Conservation (phyloP, 2,888 invertebrate species). For the Nemapogon koenigi region DNA sequence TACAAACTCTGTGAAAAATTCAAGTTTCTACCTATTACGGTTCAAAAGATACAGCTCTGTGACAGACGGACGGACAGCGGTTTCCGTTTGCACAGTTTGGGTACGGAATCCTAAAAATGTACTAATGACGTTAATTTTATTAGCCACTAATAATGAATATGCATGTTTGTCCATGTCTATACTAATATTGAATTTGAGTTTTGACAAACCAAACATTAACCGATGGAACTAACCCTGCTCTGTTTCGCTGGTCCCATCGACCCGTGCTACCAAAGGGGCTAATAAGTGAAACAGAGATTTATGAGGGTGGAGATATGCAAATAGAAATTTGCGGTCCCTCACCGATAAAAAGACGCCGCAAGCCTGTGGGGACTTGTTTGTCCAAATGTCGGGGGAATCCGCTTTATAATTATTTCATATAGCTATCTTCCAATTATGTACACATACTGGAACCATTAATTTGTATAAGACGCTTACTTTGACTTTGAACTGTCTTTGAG, state of each 20-base stretch:
- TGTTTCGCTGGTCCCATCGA: constrained; percentile 20
- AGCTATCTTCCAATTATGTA: constrained; percentile 3
- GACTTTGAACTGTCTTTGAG: too few species aligned
- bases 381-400: constrained; percentile 50
- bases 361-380: constrained; percentile 43
- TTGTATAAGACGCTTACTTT: neutral
- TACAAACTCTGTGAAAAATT: too few species aligned
- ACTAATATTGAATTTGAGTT: too few species aligned
- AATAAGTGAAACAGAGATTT: constrained; percentile 65
- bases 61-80: too few species aligned
- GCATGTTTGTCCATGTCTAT: too few species aligned
- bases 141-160: too few species aligned
- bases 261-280: constrained; percentile 33
- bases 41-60: too few species aligned
- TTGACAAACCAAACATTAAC: too few species aligned
- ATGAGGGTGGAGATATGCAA: constrained; percentile 62
- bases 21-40: too few species aligned
- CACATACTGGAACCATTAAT: constrained; percentile 4
- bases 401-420: constrained; percentile 42
- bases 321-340: constrained; percentile 61
- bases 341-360: constrained; percentile 56
- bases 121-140: too few species aligned
- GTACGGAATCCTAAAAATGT: too few species aligned
- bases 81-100: too few species aligned
- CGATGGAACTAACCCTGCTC: constrained; percentile 24